Percentiles rank a stretch among this genome's conserved stretches.
Conservation (phyloP, 2,797 vertebrate genomes). For the Mormyrus proboscirostris region DNA sequence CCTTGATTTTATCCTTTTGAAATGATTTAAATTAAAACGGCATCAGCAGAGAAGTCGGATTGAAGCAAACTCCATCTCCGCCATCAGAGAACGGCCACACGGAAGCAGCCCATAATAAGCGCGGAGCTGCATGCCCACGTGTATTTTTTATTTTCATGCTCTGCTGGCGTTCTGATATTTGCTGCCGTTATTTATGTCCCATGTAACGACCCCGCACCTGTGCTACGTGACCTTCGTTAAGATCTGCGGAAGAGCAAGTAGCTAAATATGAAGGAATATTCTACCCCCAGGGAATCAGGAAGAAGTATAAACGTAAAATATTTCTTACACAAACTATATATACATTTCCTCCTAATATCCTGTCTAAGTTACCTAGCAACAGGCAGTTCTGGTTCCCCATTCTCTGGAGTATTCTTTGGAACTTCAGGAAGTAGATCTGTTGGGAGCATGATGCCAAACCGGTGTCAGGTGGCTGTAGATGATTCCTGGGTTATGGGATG, state of each 20-base stretch:
- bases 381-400: not conserved
- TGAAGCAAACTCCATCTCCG: not conserved
- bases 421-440: not conserved
- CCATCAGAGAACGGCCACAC: not conserved
- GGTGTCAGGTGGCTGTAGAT: not conserved
- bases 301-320: not conserved
- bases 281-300: not conserved
- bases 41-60: not conserved
- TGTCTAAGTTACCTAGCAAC: constrained; percentile 12
- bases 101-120: not conserved
- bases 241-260: not conserved
- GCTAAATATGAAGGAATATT: not conserved
- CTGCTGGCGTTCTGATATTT: not conserved
- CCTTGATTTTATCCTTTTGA: constrained; percentile 12
- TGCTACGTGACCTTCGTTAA: not conserved
- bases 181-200: not conserved
- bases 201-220: not conserved
- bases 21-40: constrained; percentile 8
- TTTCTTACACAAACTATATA: not conserved
- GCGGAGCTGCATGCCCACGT: not conserved
- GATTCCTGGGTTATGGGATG: not conserved
- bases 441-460: not conserved
- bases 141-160: not conserved
- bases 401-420: not conserved
- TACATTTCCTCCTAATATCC: not conserved